Evolutionary conservation across 2,888 invertebrate species (phyloP).

Genomic region (Ptilodon capucinus): DNA sequence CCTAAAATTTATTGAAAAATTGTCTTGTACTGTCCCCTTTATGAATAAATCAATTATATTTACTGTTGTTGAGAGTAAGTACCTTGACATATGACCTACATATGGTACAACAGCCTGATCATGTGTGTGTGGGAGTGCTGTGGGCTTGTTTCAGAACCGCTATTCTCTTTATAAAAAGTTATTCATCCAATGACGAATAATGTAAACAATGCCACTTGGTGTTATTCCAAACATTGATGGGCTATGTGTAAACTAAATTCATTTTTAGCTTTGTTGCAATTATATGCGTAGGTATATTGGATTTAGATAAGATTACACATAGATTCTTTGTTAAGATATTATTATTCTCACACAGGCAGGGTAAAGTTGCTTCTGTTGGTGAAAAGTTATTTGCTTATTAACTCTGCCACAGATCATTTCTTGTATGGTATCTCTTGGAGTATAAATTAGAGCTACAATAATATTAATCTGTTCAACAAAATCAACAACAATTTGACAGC

Average conservation of each 20-base stretch:
- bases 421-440: too few relatives aligned
- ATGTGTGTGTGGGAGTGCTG: constrained; percentile 23
- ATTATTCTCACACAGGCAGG: too few relatives aligned
- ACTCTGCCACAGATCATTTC: too few relatives aligned
- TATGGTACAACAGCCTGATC: constrained; percentile 34
- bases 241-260: neutral
- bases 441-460: too few relatives aligned
- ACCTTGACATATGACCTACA: constrained; percentile 69
- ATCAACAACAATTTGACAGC: too few relatives aligned
- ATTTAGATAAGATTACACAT: neutral
- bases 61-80: constrained; percentile 26
- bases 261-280: neutral
- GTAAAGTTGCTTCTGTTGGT: too few relatives aligned
- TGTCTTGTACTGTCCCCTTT: neutral
- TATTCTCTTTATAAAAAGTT: neutral
- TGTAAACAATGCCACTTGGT: constrained; percentile 1
- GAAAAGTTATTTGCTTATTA: neutral
- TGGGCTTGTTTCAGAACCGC: constrained; percentile 13
- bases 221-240: neutral
- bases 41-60: neutral
- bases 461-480: too few relatives aligned
- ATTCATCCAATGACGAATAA: neutral
- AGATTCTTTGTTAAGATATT: too few relatives aligned
- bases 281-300: neutral
- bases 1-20: neutral